Percentiles rank a stretch among this genome's conserved stretches.
Conservation (phyloP, 2,888 invertebrate genomes). For the Metopia argyrocephala region DNA sequence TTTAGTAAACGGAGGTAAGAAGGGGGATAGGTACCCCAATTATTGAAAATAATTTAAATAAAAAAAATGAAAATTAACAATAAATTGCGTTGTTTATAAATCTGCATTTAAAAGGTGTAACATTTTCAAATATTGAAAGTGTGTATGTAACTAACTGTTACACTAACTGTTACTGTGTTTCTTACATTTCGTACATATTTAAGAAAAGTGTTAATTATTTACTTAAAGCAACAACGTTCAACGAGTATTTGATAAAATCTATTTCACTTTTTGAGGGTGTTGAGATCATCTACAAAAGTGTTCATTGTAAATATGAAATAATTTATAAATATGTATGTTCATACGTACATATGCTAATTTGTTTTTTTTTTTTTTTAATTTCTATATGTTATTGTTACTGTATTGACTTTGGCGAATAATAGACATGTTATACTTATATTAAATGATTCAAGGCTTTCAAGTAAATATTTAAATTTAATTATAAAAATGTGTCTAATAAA, state of each 20-base stretch:
- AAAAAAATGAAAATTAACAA: not conserved
- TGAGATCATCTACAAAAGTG: constrained; percentile 24
- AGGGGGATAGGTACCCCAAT: no score
- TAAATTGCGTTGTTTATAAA: constrained; percentile 17
- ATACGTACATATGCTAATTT: constrained; percentile 28
- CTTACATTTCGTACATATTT: not conserved
- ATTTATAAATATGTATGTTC: no score
- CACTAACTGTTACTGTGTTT: not conserved
- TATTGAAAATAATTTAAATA: constrained; percentile 11
- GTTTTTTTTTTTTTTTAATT: not conserved
- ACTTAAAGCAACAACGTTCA: not conserved
- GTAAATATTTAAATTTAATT: constrained; percentile 7
- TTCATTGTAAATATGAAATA: constrained; percentile 1
- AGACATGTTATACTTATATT: no score
- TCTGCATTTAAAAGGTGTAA: not conserved
- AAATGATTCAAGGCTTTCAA: constrained; percentile 28
- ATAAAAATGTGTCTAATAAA: not conserved
- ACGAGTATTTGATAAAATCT: constrained; percentile 10
- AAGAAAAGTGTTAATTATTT: constrained; percentile 18
- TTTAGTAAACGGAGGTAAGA: constrained; percentile 74
- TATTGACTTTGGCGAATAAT: not conserved
- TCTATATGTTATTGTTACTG: not conserved
- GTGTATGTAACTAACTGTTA: not conserved
- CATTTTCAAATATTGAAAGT: not conserved
- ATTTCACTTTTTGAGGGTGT: not conserved